Evolutionary conservation across 2,888 invertebrate genomes (phyloP), one percentile per base, ranked within the genome.

Genomic region (Candidula unifasciata): DNA sequence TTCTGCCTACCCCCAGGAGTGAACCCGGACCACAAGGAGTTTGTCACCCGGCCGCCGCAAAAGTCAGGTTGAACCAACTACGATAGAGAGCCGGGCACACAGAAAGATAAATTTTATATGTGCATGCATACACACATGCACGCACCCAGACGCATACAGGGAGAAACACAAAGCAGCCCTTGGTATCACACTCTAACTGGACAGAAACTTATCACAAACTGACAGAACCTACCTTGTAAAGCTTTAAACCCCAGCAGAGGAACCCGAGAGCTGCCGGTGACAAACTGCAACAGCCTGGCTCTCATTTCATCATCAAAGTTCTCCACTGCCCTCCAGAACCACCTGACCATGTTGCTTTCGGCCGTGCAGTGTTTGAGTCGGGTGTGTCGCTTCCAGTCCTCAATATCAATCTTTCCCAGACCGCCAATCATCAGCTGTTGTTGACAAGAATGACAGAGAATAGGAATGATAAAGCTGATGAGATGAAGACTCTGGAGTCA

Each of bases 241-340:
- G 98, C 98, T 89, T 97, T 96, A 94, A 95, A 98, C 27, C 99
- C 99, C 86, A 98, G 98, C 64, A 99, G 94, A 21, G 99, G 99
- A 37, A 99, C 98, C 84, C 99, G 95, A 1, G 98, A 97, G 85
- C 98, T 98, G 0, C 99, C 99, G 0, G 98, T 99, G 0, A 99
- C 98, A 94, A 99, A 99, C 94, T 99, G 98, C 84, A 99, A 94
- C 83, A 99, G 94, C 82, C 98, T 95, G 3, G 98, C 98, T 79
- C 98, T 95, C 97, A 97, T 98, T 93, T 99, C 98, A 88, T 98
- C 97, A 87, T 97, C 96, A 92, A 96, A 97, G 27, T 96, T 96
- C 89, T 96, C 96, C 44, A 97, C 96, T 79, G 96, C 96, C 93
- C 95, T 94, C 95, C 96, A 96, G 92, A 96, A 95, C 95, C 95